Conservation (phyloP, 2,888 invertebrate genomes). For the Thera obeliscata region DNA sequence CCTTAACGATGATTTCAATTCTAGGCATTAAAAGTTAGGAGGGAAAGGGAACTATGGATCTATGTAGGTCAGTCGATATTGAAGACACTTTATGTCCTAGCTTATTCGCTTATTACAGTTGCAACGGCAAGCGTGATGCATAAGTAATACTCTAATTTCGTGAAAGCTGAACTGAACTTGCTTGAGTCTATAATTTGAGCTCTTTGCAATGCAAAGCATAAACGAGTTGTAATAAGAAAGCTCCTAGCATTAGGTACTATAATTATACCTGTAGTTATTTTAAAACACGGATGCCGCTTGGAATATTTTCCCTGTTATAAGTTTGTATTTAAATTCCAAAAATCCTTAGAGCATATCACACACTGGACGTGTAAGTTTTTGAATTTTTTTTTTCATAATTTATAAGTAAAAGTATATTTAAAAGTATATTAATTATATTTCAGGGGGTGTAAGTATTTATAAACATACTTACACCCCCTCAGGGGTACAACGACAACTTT, state of each 20-base stretch:
- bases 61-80: slow-evolving; percentile 26
- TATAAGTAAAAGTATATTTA: too few species aligned
- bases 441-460: too few species aligned
- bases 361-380: too few species aligned
- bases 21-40: slow-evolving; percentile 67
- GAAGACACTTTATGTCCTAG: slow-evolving; percentile 12
- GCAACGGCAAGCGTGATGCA: slow-evolving; percentile 23
- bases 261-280: neutral
- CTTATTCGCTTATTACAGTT: slow-evolving; percentile 20
- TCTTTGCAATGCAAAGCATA: slow-evolving; percentile 20
- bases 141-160: slow-evolving; percentile 23
- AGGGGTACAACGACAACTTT: too few species aligned
- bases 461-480: too few species aligned
- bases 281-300: neutral
- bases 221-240: slow-evolving; percentile 11
- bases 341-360: neutral
- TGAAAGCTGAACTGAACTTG: slow-evolving; percentile 23
- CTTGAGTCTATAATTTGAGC: slow-evolving; percentile 22
- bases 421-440: too few species aligned
- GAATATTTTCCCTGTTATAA: neutral
- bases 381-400: too few species aligned
- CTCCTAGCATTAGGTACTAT: slow-evolving; percentile 11
- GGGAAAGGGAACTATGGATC: slow-evolving; percentile 7
- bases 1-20: slow-evolving; percentile 81
- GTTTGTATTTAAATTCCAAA: neutral